Base-by-base conservation (phyloP, 1,140 invertebrate genomes). In the Hydropsyche tenuis region DNA sequence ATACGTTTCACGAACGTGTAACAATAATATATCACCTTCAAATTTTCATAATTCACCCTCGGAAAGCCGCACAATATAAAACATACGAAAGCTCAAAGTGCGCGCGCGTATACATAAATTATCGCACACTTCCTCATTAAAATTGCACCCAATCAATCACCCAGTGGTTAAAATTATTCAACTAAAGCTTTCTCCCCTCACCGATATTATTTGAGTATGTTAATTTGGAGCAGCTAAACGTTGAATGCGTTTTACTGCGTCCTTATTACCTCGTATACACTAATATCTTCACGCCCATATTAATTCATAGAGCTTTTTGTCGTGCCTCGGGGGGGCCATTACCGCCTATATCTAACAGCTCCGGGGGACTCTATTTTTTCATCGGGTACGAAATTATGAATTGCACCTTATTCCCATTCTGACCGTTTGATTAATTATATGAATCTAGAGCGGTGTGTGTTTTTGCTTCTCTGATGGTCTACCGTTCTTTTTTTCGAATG, bases 371-470 rank as follows among this genome's bases (percentile, higher is more conserved):
- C 4, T 22, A 5, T 23, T 65, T 65, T 65, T 65, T 48, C 7
- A 69, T 37, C 3, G 30, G 30, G 30, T 37, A 37, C 22, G 66
- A 69, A 69, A 69, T 69, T 69, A 23, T 46, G 45, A 46, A 69
- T 69, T 69, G 45, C 66, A 69, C 66, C 66, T 69, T 18, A 51
- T 69, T 69, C 22, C 48, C 42, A 14, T 53, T 51, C 23, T 48
- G 69, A 72, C 51, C 69, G 69, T 72, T 72, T 72, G 69, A 72
- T 72, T 60, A 72, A 72, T 72, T 72, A 72, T 72, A 72, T 72
- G 53, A 63, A 72, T 72, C 69, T n/a, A n/a, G 37, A 62, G 22
- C 22, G 4, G 23, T 62, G 5, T 62, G 23, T 62, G 23, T 62
- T 62, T 62, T 62, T 62, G 18, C n/a, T 22, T 25, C 20, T 22